Percentiles rank a stretch among this genome's conserved stretches.
Conservation (phyloP, 2,797 vertebrate species). For the Simalia tracyae region DNA sequence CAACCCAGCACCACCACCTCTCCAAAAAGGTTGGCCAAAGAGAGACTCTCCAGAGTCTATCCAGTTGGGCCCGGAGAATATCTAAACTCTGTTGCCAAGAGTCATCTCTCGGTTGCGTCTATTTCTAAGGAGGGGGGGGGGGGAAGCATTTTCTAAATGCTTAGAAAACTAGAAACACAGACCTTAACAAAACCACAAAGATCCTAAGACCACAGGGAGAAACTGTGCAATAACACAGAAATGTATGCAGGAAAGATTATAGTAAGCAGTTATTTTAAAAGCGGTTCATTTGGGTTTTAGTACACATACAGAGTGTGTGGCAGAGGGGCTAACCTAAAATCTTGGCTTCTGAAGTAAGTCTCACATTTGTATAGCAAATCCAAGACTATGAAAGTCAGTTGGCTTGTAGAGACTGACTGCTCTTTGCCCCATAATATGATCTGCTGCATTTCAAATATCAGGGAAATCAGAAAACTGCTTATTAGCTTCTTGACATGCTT, state of each 20-base stretch:
- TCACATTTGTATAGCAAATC: background rate
- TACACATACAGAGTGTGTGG: background rate
- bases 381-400: background rate
- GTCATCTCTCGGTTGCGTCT: background rate
- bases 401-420: background rate
- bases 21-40: background rate
- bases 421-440: background rate
- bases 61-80: background rate
- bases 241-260: background rate
- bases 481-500: background rate
- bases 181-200: background rate
- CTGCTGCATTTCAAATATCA: background rate
- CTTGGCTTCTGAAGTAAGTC: background rate
- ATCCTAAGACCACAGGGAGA: background rate
- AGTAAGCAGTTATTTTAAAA: background rate
- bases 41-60: background rate
- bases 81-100: background rate
- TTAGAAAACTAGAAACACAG: background rate
- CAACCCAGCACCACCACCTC: background rate
- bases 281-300: background rate
- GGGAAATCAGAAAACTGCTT: background rate
- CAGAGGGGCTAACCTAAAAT: background rate
- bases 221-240: background rate
- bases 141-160: background rate
- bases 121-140: background rate